Conservation (phyloP, 2,113 vertebrate species). For the Gallinago media region DNA sequence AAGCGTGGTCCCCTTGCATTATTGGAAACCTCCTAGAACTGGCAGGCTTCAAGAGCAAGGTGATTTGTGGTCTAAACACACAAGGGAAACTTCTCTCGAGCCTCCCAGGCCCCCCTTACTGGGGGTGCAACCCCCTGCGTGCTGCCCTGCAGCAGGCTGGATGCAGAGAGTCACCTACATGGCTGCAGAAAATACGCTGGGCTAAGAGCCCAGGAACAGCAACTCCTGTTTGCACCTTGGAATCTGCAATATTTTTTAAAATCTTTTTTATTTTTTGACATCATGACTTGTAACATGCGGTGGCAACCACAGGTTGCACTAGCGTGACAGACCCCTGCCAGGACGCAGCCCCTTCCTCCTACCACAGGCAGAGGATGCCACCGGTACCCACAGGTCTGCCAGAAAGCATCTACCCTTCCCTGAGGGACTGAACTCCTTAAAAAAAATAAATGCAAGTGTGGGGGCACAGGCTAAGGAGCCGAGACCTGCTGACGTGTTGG, state of each 20-base stretch:
- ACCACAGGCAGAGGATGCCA: not conserved
- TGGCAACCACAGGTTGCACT: not conserved
- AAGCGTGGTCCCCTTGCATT: not conserved
- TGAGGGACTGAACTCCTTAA: not conserved
- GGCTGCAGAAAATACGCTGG: not conserved
- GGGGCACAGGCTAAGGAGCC: fast-evolving
- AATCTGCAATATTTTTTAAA: not conserved
- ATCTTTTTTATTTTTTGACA: not conserved
- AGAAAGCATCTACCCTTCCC: not conserved
- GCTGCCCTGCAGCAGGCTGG: too few relatives aligned
- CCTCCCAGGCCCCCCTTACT: not conserved
- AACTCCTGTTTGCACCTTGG: not conserved
- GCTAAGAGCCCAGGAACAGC: not conserved
- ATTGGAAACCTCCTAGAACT: not conserved
- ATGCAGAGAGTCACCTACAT: too few relatives aligned
- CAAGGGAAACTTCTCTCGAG: not conserved
- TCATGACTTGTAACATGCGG: not conserved
- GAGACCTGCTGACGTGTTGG: not conserved
- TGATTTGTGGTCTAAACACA: not conserved
- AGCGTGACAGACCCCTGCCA: not conserved
- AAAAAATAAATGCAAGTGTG: not conserved
- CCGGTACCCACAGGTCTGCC: not conserved
- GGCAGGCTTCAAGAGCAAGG: not conserved
- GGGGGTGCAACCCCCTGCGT: not conserved
- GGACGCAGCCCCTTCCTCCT: too few relatives aligned